phyloP scores from a whole-genome alignment of 1,140 invertebrate species.

The Ceratina japonica region DNA sequence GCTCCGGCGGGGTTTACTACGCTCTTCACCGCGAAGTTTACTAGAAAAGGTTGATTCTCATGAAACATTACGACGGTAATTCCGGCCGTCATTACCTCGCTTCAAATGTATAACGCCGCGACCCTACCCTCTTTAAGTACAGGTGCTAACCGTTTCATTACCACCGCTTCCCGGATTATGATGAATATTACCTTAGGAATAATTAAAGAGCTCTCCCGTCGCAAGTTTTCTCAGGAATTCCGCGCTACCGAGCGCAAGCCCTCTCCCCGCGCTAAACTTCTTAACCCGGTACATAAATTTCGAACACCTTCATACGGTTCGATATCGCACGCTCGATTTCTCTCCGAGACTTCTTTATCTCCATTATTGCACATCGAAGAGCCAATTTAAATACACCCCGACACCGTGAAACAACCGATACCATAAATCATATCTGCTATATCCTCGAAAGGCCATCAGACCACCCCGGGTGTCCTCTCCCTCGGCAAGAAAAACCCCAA shows the following conservation, averaged over 20 bases:
- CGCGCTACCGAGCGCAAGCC: no score
- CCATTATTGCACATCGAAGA: neutral
- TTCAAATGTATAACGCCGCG: neutral
- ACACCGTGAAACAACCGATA: neutral
- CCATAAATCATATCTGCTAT: neutral
- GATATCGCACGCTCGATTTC: neutral
- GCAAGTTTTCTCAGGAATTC: neutral
- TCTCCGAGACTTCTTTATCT: neutral
- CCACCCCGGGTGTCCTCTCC: neutral
- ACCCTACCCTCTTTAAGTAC: neutral
- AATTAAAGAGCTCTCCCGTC: conserved; percentile 4
- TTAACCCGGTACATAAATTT: neutral
- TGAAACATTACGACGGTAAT: neutral
- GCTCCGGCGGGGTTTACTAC: no score
- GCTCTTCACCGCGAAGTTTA: neutral
- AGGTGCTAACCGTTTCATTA: conserved; percentile 17
- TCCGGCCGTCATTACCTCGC: neutral
- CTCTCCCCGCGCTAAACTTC: neutral
- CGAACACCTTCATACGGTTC: neutral
- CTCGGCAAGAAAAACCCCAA: neutral
- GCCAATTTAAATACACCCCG: neutral
- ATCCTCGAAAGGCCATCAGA: neutral
- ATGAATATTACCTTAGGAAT: conserved; percentile 6
- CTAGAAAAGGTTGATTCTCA: neutral
- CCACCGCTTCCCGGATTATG: neutral